Percentiles rank a stretch among this genome's conserved stretches.
Conservation (phyloP, 2,113 vertebrate genomes). For the Beaufortia kweichowensis region DNA sequence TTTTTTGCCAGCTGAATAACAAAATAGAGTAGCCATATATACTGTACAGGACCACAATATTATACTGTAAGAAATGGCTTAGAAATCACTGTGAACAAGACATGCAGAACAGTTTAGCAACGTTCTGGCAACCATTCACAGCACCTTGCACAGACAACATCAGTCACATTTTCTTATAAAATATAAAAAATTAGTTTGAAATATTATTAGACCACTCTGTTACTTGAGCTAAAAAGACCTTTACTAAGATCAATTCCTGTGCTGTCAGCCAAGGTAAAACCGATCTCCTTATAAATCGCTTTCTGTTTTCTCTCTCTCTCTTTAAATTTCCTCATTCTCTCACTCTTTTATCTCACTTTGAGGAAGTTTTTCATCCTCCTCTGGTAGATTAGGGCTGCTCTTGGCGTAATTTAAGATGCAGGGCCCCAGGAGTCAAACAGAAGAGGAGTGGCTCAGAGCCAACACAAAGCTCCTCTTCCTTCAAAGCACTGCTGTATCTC, state of each 20-base stretch:
- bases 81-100: no score
- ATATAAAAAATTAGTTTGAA: not conserved
- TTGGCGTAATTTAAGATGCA: slow-evolving; percentile 44
- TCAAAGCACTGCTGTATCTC: not conserved
- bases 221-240: slow-evolving; percentile 16
- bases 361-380: slow-evolving; percentile 43
- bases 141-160: not conserved
- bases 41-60: no score
- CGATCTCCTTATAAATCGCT: slow-evolving; percentile 11
- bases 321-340: slow-evolving; percentile 21
- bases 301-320: slow-evolving; percentile 27
- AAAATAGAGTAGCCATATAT: no score
- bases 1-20: no score
- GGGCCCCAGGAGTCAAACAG: slow-evolving; percentile 32
- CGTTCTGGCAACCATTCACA: not conserved
- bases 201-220: slow-evolving; percentile 1
- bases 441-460: slow-evolving; percentile 23
- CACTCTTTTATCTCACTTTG: slow-evolving; percentile 34
- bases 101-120: no score
- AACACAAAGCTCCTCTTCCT: slow-evolving; percentile 14
- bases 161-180: no score
- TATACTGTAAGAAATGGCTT: no score
- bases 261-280: slow-evolving; percentile 26
- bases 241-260: slow-evolving; percentile 8
- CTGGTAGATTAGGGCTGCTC: slow-evolving; percentile 41